Base-by-base conservation (phyloP, 1,140 invertebrate species). In the Pseudomyrmex flavicornis region DNA sequence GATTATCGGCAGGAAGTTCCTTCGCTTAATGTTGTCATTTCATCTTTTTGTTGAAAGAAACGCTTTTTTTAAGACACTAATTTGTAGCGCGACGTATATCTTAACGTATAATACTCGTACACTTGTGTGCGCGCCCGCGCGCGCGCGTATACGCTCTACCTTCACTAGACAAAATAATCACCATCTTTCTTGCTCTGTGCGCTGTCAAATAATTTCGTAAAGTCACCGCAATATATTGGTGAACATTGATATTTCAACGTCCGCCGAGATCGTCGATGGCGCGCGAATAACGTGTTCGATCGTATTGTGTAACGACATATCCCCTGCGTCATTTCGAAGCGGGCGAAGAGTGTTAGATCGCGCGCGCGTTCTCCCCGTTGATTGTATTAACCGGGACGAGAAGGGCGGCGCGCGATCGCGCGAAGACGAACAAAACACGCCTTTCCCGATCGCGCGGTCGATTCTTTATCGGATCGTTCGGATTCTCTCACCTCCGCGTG, bases 191-290 rank as follows among this genome's bases (percentile, higher is more conserved):
- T 61, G 70, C 61, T 44, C 76, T 59, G 54, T 46, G 20, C 48
- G 63, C 63, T 59, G 66, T 72, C 66, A 80, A 20, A 66, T 35
- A 35, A 35, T 80, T 80, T 80, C 58, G 76, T 80, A 80, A 50
- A 80, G 76, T 80, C 76, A 80, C 69, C 35, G 76, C 58, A 80
- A 80, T 80, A 80, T 80, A 80, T 80, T 80, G 66, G 76, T 66
- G 54, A 80, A 80, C 72, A 50, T 61, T 80, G 76, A 61, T 80
- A 80, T 61, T 70, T 80, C 54, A 59, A 80, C 48, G 66, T 66
- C 70, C 46, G 12, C 12, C 54, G 22, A 80, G 54, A 35, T 35
- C 61, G 54, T 80, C 66, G 66, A 80, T 80, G 76, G 76, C 35
- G 35, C 35, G 56, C 76, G 76, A 80, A 59, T 80, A 80, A 72